These are phyloP conservation scores for Neosilurus mollespiculum DNA, from an alignment of 2,797 vertebrate genomes.

Conservation along the genomic window DNA sequence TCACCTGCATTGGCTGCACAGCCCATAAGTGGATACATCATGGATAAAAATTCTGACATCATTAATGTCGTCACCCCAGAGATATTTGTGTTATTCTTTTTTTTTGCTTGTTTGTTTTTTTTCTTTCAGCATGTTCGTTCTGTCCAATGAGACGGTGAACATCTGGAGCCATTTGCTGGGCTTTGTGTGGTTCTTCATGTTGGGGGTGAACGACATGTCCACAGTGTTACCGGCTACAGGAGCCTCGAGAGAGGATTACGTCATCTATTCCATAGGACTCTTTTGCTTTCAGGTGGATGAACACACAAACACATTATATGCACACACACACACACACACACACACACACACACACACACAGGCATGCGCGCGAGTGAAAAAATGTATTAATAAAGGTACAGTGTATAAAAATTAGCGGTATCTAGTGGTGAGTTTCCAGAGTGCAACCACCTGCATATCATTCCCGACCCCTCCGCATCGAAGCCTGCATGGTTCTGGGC, in stretches of 20 bases:
- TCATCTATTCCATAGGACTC: constrained; percentile 91
- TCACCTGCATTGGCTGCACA: no score
- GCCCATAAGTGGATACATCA: no score
- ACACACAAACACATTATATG: background rate
- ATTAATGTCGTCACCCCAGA: background rate
- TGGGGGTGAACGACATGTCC: constrained; percentile 89
- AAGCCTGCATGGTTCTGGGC: no score
- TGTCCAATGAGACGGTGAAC: constrained; percentile 97
- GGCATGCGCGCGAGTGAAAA: no score
- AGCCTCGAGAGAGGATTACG: constrained; percentile 90
- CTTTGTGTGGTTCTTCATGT: constrained; percentile 89
- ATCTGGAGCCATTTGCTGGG: constrained; percentile 98
- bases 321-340: background rate
- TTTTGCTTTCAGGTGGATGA: constrained; percentile 92
- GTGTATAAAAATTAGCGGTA: no score
- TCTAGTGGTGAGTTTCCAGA: no score
- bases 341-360: background rate
- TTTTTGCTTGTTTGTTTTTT: background rate
- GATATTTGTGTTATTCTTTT: background rate
- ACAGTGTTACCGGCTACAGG: constrained; percentile 85
- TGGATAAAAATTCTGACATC: no score
- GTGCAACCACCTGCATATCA: no score
- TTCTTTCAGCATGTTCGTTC: constrained; percentile 84
- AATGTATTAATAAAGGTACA: no score
- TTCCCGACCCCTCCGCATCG: no score